Evolutionary conservation across 64 coral and sea anemone genomes (phyloP).

Genomic region (Cladopsammia gracilis): DNA sequence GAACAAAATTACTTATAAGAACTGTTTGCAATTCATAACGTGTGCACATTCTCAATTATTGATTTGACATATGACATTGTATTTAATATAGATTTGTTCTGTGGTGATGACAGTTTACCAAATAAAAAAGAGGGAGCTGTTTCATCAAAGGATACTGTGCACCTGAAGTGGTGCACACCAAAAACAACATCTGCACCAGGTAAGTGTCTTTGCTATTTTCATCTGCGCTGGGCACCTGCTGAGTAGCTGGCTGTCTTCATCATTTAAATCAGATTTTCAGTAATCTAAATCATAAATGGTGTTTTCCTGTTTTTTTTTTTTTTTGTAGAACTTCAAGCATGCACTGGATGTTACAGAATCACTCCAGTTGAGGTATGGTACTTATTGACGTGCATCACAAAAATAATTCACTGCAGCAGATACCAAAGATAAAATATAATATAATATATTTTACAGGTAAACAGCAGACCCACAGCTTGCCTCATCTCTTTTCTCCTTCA

Average conservation of each 20-base stretch:
- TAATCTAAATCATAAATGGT: neutral
- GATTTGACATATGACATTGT: no score
- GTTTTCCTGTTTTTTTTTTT: neutral
- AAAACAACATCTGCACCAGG: slow-evolving; percentile 81
- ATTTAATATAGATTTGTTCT: slow-evolving; percentile 71
- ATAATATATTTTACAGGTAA: slow-evolving; percentile 62
- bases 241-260: no score
- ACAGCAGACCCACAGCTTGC: slow-evolving; percentile 95
- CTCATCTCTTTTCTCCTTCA: slow-evolving; percentile 94
- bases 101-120: slow-evolving; percentile 67
- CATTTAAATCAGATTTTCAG: neutral
- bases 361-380: slow-evolving; percentile 87
- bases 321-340: slow-evolving; percentile 87
- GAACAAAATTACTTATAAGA: no score
- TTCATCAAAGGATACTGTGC: slow-evolving; percentile 77
- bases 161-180: slow-evolving; percentile 97
- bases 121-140: slow-evolving; percentile 56
- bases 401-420: neutral
- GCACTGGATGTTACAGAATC: slow-evolving; percentile 90
- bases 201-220: neutral
- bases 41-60: neutral
- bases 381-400: neutral
- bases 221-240: no score
- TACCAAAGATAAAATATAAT: no score
- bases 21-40: neutral